Conservation (phyloP, 2,888 invertebrate species). For the Sialis fuliginosa region DNA sequence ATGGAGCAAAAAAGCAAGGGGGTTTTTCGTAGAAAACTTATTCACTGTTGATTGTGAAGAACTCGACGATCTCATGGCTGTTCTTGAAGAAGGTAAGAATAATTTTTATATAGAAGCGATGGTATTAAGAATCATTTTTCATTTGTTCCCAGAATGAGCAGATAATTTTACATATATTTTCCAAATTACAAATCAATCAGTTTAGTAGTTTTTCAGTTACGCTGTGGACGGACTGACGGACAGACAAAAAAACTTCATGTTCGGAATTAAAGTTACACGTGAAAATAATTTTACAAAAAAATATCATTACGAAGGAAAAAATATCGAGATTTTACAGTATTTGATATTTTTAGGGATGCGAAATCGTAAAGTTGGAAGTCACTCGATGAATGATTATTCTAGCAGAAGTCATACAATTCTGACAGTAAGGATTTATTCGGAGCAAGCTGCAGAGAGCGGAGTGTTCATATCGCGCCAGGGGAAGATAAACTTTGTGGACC, state of each 20-base stretch:
- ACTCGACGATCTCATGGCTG: conserved; percentile 79
- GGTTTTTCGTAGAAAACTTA: conserved; percentile 92
- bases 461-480: conserved; percentile 82
- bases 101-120: neutral
- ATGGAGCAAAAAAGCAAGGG: conserved; percentile 84
- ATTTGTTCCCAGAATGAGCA: no score
- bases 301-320: no score
- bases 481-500: conserved; percentile 88
- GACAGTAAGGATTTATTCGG: conserved; percentile 78
- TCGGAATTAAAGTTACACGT: no score
- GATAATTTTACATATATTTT: no score
- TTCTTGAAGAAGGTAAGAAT: conserved; percentile 73
- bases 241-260: no score
- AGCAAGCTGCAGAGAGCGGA: conserved; percentile 61
- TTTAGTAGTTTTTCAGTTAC: no score
- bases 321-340: no score
- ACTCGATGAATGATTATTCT: conserved; percentile 87
- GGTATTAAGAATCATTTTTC: no score
- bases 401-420: conserved; percentile 76
- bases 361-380: conserved; percentile 76
- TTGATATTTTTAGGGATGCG: conserved; percentile 48
- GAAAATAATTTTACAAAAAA: no score
- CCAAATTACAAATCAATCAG: no score
- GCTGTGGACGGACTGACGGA: no score
- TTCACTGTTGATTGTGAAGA: conserved; percentile 90